Percentiles rank a stretch among this genome's conserved stretches.
Conservation (phyloP, 2,113 vertebrate species). For the Haemorhous mexicanus region DNA sequence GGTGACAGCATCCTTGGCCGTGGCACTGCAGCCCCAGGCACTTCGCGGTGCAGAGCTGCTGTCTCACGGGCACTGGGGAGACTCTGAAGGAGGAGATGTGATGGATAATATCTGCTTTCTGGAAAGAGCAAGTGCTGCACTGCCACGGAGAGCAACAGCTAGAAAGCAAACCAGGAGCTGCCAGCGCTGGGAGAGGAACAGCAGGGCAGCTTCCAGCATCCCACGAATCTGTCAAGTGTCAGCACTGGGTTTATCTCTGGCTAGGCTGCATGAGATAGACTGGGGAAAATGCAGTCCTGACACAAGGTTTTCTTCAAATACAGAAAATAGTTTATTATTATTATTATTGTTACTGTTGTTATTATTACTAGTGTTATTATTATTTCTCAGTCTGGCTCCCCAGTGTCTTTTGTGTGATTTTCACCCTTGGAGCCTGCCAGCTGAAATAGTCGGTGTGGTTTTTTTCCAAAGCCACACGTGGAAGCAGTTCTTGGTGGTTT, state of each 20-base stretch:
- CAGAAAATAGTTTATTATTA: not conserved
- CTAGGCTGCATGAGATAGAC: not conserved
- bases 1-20: not conserved
- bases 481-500: conserved; percentile 7
- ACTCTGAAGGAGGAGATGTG: not conserved
- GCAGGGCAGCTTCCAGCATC: not conserved
- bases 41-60: not conserved
- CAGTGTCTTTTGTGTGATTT: not conserved
- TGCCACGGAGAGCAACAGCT: not conserved
- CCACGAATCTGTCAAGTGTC: not conserved
- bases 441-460: not conserved
- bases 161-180: not conserved
- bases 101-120: not conserved
- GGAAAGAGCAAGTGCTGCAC: not conserved
- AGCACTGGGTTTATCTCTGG: not conserved
- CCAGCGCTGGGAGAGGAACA: not conserved
- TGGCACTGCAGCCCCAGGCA: not conserved
- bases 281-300: not conserved
- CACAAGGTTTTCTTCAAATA: not conserved
- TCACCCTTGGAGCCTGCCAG: not conserved
- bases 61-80: not conserved
- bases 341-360: not conserved
- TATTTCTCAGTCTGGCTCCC: not conserved
- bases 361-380: not conserved
- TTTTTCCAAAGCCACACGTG: not conserved